Conservation (phyloP, 1,140 invertebrate genomes). For the Oncopeltus fasciatus region DNA sequence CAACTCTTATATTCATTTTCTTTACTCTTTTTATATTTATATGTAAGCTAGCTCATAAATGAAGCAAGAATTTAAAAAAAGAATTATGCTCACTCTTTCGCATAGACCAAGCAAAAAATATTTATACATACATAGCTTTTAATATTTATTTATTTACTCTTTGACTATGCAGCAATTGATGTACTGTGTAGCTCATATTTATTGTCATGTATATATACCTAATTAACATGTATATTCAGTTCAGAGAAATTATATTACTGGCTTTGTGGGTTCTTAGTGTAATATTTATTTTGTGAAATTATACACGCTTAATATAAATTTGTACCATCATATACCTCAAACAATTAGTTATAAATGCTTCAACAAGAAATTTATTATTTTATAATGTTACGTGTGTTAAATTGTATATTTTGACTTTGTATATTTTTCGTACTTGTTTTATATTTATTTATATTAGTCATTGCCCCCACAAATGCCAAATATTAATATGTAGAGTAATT, state of each 20-base stretch:
- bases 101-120: conserved; percentile 1
- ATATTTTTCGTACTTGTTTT: background rate
- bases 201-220: background rate
- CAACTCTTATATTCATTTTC: background rate
- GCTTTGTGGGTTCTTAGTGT: background rate
- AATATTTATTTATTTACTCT: conserved; percentile 7
- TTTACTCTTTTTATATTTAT: background rate
- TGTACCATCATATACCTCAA: background rate
- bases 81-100: background rate
- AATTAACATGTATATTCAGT: background rate
- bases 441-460: background rate
- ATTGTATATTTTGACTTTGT: background rate
- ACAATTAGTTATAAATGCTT: background rate
- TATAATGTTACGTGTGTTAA: background rate
- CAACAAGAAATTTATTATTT: background rate
- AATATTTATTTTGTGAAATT: background rate
- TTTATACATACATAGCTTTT: background rate
- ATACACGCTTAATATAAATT: background rate
- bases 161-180: background rate
- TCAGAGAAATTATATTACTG: background rate
- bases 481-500: background rate
- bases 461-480: background rate
- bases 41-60: background rate
- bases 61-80: background rate
- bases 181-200: background rate